Evolutionary conservation across 2,888 invertebrate species (phyloP).

Genomic region (Folsomia manolachei): DNA sequence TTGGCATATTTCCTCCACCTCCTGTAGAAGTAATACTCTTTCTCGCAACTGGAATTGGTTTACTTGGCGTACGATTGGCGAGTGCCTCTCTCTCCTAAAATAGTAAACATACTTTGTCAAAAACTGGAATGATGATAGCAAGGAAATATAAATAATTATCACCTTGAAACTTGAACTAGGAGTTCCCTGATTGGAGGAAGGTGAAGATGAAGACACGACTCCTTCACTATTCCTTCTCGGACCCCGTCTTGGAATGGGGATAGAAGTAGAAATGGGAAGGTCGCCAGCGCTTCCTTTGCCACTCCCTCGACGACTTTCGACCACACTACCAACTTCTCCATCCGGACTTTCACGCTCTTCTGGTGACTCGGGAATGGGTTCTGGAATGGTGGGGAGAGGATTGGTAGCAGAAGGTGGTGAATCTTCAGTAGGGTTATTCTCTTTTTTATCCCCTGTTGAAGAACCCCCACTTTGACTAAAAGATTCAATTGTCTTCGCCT

Average conservation of each 20-base stretch:
- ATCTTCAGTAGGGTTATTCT: slow-evolving; percentile 12
- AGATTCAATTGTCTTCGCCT: slow-evolving; percentile 62
- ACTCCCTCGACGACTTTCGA: no score
- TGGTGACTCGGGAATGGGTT: slow-evolving; percentile 41
- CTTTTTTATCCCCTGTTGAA: not conserved
- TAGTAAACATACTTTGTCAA: not conserved
- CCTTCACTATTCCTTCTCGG: slow-evolving; percentile 47
- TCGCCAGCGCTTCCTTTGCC: no score
- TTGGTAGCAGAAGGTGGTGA: slow-evolving; percentile 30
- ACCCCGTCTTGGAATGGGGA: slow-evolving; percentile 26
- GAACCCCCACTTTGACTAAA: slow-evolving; percentile 54
- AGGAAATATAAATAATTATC: no score
- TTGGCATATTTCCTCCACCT: slow-evolving; percentile 43
- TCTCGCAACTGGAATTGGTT: slow-evolving; percentile 44
- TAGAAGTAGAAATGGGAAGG: slow-evolving; percentile 25
- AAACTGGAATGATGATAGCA: no score
- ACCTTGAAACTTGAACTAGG: slow-evolving; percentile 11
- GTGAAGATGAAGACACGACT: slow-evolving; percentile 30
- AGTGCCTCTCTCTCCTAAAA: slow-evolving; percentile 27
- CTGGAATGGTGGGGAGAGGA: slow-evolving; percentile 43
- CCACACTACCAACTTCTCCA: not conserved
- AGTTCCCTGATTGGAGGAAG: slow-evolving; percentile 27
- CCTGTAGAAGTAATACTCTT: slow-evolving; percentile 30
- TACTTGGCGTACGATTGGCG: slow-evolving; percentile 33
- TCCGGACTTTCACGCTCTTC: slow-evolving; percentile 42